These are phyloP conservation scores for Sphecodes monilicornis DNA, from an alignment of 2,888 invertebrate species.

Conservation along the genomic window DNA sequence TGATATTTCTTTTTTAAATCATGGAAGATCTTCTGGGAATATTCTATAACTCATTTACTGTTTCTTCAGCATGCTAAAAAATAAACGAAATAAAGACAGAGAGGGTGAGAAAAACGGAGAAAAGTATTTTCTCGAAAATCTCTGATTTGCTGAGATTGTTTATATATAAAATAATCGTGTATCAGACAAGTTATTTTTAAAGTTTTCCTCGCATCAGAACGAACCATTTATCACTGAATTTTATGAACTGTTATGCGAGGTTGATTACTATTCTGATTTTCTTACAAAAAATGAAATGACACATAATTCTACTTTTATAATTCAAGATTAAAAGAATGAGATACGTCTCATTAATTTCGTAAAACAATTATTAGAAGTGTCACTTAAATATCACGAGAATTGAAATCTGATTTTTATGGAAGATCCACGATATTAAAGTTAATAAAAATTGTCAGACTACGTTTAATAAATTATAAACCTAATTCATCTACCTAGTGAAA, in stretches of 20 bases:
- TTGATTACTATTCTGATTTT: not conserved
- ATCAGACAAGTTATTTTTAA: too few species aligned
- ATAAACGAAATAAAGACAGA: not conserved
- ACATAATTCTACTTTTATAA: not conserved
- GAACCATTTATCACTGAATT: not conserved
- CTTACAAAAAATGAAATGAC: not conserved
- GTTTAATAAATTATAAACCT: not conserved
- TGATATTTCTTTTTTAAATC: not conserved
- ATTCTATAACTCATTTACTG: not conserved
- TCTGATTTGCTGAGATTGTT: not conserved
- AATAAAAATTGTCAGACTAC: not conserved
- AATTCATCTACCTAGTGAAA: not conserved
- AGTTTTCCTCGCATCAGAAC: not conserved
- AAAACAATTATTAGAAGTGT: not conserved
- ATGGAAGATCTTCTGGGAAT: not conserved
- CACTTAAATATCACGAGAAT: too few species aligned
- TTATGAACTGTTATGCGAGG: not conserved
- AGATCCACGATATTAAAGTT: not conserved
- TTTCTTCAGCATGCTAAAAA: not conserved
- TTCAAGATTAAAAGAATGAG: not conserved
- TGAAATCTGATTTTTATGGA: not conserved
- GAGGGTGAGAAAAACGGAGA: not conserved
- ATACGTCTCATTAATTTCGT: not conserved
- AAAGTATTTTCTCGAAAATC: conserved; percentile 10
- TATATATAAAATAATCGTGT: too few species aligned